Percentiles rank a stretch among this genome's conserved stretches.
phyloP scores from a whole-genome alignment of 2,888 invertebrate genomes.

The Blera fallax region DNA sequence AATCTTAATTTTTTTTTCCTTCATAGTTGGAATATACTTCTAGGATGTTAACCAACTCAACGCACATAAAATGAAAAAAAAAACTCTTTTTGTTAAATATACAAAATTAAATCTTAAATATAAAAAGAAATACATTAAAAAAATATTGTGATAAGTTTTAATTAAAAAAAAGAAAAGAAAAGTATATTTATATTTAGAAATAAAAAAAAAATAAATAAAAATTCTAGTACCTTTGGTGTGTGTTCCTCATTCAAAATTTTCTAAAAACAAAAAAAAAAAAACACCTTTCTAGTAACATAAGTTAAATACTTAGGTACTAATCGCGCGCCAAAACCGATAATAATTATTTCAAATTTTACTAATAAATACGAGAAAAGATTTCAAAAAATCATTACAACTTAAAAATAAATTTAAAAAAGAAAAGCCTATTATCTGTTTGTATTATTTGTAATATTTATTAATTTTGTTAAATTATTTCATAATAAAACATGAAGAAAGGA shows the following conservation, averaged over 20 bases:
- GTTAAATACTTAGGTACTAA: slow-evolving; percentile 29
- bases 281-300: slow-evolving; percentile 33
- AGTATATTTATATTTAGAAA: slow-evolving; percentile 35
- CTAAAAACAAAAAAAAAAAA: neutral
- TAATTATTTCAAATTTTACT: neutral
- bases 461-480: slow-evolving; percentile 55
- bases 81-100: neutral
- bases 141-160: slow-evolving; percentile 62
- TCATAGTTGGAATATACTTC: slow-evolving; percentile 27
- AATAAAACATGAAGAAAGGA: slow-evolving; percentile 14
- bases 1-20: slow-evolving; percentile 1
- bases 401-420: slow-evolving; percentile 2
- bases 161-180: slow-evolving; percentile 19
- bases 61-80: slow-evolving; percentile 51
- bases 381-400: neutral
- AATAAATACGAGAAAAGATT: neutral
- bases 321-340: slow-evolving; percentile 22
- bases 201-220: slow-evolving; percentile 20
- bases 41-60: slow-evolving; percentile 38
- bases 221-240: slow-evolving; percentile 68
- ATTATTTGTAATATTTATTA: slow-evolving; percentile 59
- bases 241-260: slow-evolving; percentile 71
- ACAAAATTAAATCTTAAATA: slow-evolving; percentile 32
- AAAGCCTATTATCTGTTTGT: slow-evolving; percentile 29
- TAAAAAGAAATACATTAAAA: slow-evolving; percentile 30